Evolutionary conservation across 2,888 invertebrate species (phyloP).

Genomic region (Plagodis dolabraria): DNA sequence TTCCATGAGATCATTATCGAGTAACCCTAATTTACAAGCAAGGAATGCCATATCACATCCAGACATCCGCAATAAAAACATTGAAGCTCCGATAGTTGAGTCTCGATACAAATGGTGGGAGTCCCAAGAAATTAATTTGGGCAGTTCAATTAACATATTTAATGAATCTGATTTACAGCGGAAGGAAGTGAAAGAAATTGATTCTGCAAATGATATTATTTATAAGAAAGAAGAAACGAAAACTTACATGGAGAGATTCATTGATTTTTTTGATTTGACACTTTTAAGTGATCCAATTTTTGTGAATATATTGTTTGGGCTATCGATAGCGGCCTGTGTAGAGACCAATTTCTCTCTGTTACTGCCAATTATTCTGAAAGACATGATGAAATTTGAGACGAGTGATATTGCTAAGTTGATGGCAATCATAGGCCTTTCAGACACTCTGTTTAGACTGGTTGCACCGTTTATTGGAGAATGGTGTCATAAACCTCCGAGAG

Average conservation of each 20-base stretch:
- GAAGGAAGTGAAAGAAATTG: conserved; percentile 50
- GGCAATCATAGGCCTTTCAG: conserved; percentile 85
- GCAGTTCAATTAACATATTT: conserved; percentile 86
- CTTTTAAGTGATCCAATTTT: conserved; percentile 88
- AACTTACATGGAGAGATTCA: conserved; percentile 57
- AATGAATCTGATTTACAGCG: conserved; percentile 56
- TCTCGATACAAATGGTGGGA: conserved; percentile 83
- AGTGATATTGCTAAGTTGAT: conserved; percentile 86
- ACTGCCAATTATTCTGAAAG: conserved; percentile 87
- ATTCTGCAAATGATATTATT: conserved; percentile 34
- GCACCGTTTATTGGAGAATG: conserved; percentile 88
- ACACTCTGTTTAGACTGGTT: conserved; percentile 85
- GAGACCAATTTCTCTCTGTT: conserved; percentile 89
- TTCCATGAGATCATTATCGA: conserved; percentile 70
- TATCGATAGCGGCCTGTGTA: conserved; percentile 88
- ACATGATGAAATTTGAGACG: conserved; percentile 85
- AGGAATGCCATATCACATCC: conserved; percentile 75
- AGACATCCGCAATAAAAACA: conserved; percentile 63
- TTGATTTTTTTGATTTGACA: conserved; percentile 86
- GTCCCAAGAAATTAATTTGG: conserved; percentile 84
- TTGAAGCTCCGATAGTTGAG: conserved; percentile 55
- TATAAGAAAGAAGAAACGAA: conserved; percentile 40
- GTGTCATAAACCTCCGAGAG: conserved; percentile 84
- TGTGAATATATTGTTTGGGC: conserved; percentile 87
- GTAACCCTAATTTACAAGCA: conserved; percentile 56